phyloP scores from a whole-genome alignment of 1,140 invertebrate genomes.

The Gryon sp. region DNA sequence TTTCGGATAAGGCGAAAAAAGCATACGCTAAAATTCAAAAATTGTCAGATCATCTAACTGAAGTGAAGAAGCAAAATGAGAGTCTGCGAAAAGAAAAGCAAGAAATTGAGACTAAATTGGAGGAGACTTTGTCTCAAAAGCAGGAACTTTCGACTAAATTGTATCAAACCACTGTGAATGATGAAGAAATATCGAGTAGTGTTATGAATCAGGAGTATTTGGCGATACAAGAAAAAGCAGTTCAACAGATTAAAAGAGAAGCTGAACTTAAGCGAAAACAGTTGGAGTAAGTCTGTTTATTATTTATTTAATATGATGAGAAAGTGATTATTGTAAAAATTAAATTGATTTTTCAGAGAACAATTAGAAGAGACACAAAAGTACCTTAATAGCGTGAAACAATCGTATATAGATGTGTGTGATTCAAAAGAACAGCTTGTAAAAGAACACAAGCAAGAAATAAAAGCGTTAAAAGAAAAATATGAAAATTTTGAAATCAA shows the following conservation, averaged over 20 bases:
- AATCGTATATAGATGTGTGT: conserved; percentile 76
- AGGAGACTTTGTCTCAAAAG: conserved; percentile 69
- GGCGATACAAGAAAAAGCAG: conserved; percentile 73
- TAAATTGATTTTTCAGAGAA: conserved; percentile 64
- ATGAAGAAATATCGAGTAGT: conserved; percentile 66
- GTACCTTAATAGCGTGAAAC: conserved; percentile 74
- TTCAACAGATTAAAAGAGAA: conserved; percentile 72
- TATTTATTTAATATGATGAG: not conserved
- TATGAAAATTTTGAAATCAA: conserved; percentile 66
- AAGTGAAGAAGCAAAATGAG: conserved; percentile 70
- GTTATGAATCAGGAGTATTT: conserved; percentile 75
- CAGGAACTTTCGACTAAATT: conserved; percentile 69
- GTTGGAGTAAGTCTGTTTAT: conserved; percentile 70
- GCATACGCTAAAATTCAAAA: conserved; percentile 73
- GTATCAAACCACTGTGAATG: conserved; percentile 66
- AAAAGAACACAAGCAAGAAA: conserved; percentile 72
- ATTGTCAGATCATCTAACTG: conserved; percentile 70
- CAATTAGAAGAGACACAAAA: conserved; percentile 76
- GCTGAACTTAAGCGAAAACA: conserved; percentile 72
- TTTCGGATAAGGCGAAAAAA: conserved; percentile 72
- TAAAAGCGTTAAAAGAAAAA: conserved; percentile 68
- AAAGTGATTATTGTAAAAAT: no score
- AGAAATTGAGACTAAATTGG: conserved; percentile 68
- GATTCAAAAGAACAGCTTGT: conserved; percentile 72
- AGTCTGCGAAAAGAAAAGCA: conserved; percentile 67